Percentiles rank a stretch among this genome's conserved stretches.
phyloP scores from a whole-genome alignment of 2,888 invertebrate genomes.

The Hemistola chrysoprasaria region DNA sequence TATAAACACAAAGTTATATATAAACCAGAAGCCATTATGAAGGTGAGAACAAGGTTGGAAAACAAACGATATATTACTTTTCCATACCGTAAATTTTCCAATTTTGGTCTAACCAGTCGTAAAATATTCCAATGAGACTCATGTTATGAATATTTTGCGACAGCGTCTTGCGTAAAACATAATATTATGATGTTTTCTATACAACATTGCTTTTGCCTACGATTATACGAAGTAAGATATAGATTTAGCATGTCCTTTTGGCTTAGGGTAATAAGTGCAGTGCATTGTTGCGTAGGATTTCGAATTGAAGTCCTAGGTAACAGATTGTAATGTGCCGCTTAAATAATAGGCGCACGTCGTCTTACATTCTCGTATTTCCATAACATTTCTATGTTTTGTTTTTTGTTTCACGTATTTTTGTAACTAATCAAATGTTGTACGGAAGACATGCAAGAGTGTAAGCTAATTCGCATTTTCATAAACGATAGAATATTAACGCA shows the following conservation, averaged over 20 bases:
- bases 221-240: too few species aligned
- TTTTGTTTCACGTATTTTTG: neutral
- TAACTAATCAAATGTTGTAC: conserved; percentile 46
- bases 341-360: too few species aligned
- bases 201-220: conserved; percentile 38
- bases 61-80: conserved; percentile 26
- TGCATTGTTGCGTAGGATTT: too few species aligned
- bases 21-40: conserved; percentile 63
- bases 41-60: conserved; percentile 47
- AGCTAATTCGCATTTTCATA: conserved; percentile 50
- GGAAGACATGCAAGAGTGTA: conserved; percentile 66
- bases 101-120: conserved; percentile 51
- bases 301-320: too few species aligned
- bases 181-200: conserved; percentile 47
- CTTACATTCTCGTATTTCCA: too few species aligned
- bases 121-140: conserved; percentile 46
- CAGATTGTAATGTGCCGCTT: too few species aligned
- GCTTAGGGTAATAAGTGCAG: too few species aligned
- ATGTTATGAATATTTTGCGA: conserved; percentile 55
- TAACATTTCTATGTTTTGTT: too few species aligned
- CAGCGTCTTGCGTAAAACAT: conserved; percentile 55
- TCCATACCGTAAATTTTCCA: conserved; percentile 36
- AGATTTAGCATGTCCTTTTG: too few species aligned
- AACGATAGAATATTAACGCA: conserved; percentile 30
- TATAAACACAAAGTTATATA: conserved; percentile 39